phyloP scores from a whole-genome alignment of 2,113 vertebrate genomes.

The Gopherus evgoodei region DNA sequence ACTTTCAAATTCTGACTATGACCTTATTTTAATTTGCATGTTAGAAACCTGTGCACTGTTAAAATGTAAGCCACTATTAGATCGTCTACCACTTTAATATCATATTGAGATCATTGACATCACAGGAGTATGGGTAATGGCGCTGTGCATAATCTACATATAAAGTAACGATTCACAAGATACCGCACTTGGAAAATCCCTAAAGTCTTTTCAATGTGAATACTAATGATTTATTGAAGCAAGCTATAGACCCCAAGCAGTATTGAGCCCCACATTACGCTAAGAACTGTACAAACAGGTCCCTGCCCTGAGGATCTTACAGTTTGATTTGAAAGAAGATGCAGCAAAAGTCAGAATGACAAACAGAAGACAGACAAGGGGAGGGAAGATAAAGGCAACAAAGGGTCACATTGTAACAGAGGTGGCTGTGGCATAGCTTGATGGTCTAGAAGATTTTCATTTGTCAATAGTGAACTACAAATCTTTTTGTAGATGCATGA shows the following conservation, averaged over 20 bases:
- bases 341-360: not conserved
- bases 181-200: not conserved
- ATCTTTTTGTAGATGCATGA: not conserved
- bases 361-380: not conserved
- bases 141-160: not conserved
- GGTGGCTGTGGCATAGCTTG: too few species aligned
- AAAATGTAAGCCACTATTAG: not conserved
- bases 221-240: not conserved
- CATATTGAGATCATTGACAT: fast-evolving
- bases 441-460: not conserved
- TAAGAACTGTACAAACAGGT: not conserved
- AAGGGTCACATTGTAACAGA: not conserved
- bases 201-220: not conserved
- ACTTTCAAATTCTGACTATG: constrained; percentile 42
- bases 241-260: not conserved
- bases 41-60: not conserved
- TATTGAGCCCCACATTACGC: not conserved
- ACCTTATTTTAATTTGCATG: constrained; percentile 16
- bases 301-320: not conserved
- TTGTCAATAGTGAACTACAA: not conserved
- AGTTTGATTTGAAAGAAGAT: not conserved
- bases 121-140: not conserved
- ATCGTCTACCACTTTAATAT: not conserved
- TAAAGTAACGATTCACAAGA: not conserved
- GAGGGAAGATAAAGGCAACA: not conserved